Evolutionary conservation across 2,113 vertebrate species (phyloP), one percentile per base, ranked within the genome.

Genomic region (Corynorhinus townsendii): DNA sequence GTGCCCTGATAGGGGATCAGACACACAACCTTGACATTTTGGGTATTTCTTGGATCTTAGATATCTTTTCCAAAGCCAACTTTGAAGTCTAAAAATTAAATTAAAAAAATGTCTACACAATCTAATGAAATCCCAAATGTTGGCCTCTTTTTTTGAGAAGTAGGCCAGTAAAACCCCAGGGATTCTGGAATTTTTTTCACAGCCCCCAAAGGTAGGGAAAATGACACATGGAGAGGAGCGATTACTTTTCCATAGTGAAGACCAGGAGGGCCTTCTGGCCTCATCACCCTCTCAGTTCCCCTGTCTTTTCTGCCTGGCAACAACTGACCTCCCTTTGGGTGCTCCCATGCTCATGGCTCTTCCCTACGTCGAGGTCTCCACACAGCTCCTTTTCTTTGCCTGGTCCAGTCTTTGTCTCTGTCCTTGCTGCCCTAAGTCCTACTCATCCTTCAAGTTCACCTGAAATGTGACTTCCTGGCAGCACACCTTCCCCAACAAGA

Each of bases 61-160:
- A 11, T 72, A 19, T 84, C n/a, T 43, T 84, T 89, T 76, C 43
- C 75, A 72, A 89, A 75, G 66, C 1, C 1, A 38, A 7, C 14
- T 89, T 86, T 89, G 79, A 89, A 69, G 88, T 30, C 38, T 40
- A 83, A 96, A 93, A 64, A 33, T 56, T 35, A 83, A 73, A 86
- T 52, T 38, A 2, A 52, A 83, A 83, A 83, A 73, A 66, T 3
- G 1, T n/a, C 33, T 33, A 45, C 2, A 30, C 4, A 15, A 64
- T 82, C 17, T 49, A 35, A 66, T 43, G 56, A 90, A 84, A 92
- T 71, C 20, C 9, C 20, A 47, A 59, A n/a, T 19, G 7, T 43
- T 35, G 59, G 38, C 5, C 22, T 86, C 49, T 47, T 66, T 68
- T 84, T 6, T 69, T 62, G 72, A 91, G 59, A 93, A 79, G 9